Evolutionary conservation across 2,888 invertebrate species (phyloP), one percentile per base, ranked within the genome.

Genomic region (Hoplodrina ambigua): DNA sequence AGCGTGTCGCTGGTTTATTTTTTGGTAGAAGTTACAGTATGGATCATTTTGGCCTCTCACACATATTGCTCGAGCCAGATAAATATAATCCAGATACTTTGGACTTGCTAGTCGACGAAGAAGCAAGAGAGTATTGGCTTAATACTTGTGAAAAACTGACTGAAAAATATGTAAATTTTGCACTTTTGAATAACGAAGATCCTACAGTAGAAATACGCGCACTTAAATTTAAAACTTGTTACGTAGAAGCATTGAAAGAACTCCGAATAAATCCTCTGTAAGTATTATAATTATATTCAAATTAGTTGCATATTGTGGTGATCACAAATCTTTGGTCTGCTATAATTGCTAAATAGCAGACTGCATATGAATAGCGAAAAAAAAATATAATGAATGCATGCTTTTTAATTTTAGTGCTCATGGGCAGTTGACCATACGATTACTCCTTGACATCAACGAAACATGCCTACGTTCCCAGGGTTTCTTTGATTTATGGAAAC

Each of bases 111-210:
- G 97, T 97, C 85, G 99, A 99, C 91, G 96, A 96, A 80, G 98
- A 98, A 89, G 99, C 99, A 17, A 97, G 98, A 90, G 97, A 96
- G 82, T 99, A 99, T 93, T 99, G 99, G 99, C 96, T 99, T 58
- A 97, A 97, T 78, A 99, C 99, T 91, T 98, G 99, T 90, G 98
- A 98, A 90, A 97, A 97, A 81, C 97, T 98, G 85, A 97, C 98
- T 19, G 97, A 97, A 82, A 98, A 98, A 95, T 98, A 98, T 94
- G 97, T 98, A 33, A 96, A 96, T 80, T 97, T 98, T 91, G 99
- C 99, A 1, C 97, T 98, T 61, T 96, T 96, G 59, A 98, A 98
- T 88, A 97, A 97, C 15, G 97, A 97, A 78, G 97, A 97, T 86
- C 96, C 97, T 30, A 97, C 98, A 61, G 98, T 98, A 11, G 96